These are phyloP conservation scores for Agapostemon virescens DNA, from an alignment of 2,888 invertebrate species.

Conservation along the genomic window DNA sequence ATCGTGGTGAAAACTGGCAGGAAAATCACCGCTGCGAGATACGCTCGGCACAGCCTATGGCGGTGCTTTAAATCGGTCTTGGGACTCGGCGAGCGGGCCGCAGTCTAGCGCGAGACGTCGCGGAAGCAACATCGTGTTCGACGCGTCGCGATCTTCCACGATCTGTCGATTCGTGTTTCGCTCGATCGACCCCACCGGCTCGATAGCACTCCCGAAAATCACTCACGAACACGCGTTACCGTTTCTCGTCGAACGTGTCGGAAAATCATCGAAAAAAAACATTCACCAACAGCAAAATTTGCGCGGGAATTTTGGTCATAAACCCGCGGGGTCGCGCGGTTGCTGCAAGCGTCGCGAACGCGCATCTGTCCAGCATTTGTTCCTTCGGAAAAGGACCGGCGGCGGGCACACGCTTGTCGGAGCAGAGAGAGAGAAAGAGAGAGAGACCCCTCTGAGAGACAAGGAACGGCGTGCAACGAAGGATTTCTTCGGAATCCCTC, in stretches of 20 bases:
- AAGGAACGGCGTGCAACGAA: background rate
- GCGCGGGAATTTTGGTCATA: slow-evolving; percentile 32
- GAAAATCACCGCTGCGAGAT: slow-evolving; percentile 53
- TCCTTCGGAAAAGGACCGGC: background rate
- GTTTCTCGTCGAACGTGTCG: background rate
- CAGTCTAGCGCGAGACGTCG: slow-evolving; percentile 66
- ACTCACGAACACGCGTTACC: background rate
- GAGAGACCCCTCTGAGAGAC: background rate
- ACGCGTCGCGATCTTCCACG: background rate
- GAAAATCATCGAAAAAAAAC: background rate
- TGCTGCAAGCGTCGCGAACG: background rate
- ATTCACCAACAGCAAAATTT: slow-evolving; percentile 12
- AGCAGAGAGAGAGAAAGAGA: too few relatives aligned
- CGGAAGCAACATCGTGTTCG: slow-evolving; percentile 51
- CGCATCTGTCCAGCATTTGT: slow-evolving; percentile 11
- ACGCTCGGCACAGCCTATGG: slow-evolving; percentile 15
- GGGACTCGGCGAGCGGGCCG: slow-evolving; percentile 38
- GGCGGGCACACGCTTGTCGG: background rate
- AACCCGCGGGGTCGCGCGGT: background rate
- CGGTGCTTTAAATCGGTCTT: slow-evolving; percentile 53
- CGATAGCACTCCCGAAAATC: background rate
- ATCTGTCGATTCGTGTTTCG: background rate
- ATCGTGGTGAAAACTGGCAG: slow-evolving; percentile 40
- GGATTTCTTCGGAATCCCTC: slow-evolving; percentile 15
- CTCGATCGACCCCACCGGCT: background rate